Conservation (phyloP, 1,140 invertebrate genomes). For the Drusus annulatus region DNA sequence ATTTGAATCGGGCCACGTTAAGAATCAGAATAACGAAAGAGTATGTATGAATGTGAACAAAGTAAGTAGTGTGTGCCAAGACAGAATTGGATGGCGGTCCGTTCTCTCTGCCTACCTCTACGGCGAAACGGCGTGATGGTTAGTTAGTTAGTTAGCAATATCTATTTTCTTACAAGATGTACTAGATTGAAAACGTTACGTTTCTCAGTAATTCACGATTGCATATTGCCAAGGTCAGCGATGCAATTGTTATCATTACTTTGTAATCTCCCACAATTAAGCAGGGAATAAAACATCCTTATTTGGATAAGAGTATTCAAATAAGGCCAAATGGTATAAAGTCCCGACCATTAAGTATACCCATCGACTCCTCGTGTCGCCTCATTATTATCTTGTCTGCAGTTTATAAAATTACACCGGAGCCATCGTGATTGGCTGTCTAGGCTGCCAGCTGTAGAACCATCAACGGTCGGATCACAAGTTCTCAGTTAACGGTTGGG, state of each 20-base stretch:
- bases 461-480: slow-evolving; percentile 12
- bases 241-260: not conserved
- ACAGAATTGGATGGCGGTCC: too few relatives aligned
- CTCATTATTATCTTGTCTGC: slow-evolving; percentile 45
- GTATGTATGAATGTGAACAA: too few relatives aligned
- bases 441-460: slow-evolving; percentile 13
- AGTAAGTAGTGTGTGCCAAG: too few relatives aligned
- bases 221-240: too few relatives aligned
- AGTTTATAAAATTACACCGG: slow-evolving; percentile 44
- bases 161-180: too few relatives aligned
- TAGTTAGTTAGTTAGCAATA: too few relatives aligned
- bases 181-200: too few relatives aligned
- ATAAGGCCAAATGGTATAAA: slow-evolving; percentile 29
- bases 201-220: too few relatives aligned
- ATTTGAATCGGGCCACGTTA: too few relatives aligned
- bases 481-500: not conserved
- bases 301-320: slow-evolving; percentile 3
- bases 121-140: too few relatives aligned
- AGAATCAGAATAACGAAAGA: too few relatives aligned
- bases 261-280: slow-evolving; percentile 16
- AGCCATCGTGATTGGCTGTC: slow-evolving; percentile 41
- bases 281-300: slow-evolving; percentile 14
- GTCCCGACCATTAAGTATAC: slow-evolving; percentile 9
- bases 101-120: too few relatives aligned
- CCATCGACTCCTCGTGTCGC: slow-evolving; percentile 8